Percentiles rank a stretch among this genome's conserved stretches.
These are phyloP conservation scores for Hipposideros larvatus DNA, from an alignment of 2,797 vertebrate genomes.

Conservation along the genomic window DNA sequence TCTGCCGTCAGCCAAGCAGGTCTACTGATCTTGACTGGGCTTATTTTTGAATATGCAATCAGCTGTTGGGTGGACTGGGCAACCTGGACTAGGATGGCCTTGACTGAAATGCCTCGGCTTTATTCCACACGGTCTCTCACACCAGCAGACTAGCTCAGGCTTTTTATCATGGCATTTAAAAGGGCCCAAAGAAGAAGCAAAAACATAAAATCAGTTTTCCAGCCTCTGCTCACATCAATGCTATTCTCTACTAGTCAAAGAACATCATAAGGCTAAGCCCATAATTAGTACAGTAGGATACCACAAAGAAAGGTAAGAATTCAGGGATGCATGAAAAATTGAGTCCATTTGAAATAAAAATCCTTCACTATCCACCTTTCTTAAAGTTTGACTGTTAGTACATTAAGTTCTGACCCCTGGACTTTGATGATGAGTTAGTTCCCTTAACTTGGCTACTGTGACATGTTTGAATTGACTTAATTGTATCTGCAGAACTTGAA, in stretches of 20 bases:
- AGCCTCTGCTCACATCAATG: background rate
- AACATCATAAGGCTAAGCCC: background rate
- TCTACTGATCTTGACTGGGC: background rate
- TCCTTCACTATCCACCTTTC: background rate
- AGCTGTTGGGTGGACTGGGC: fast-evolving
- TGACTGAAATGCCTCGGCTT: background rate
- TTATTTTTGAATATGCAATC: background rate
- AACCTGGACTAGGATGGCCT: background rate
- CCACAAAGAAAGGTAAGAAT: background rate
- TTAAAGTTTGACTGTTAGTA: background rate
- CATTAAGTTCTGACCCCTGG: background rate
- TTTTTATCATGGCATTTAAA: background rate
- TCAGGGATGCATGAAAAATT: background rate
- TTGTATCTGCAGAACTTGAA: background rate
- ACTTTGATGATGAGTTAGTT: background rate
- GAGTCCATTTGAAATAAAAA: background rate
- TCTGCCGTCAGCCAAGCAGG: background rate
- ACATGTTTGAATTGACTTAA: background rate
- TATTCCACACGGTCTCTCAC: background rate
- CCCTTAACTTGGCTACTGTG: background rate
- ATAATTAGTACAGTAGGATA: background rate
- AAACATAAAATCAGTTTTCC: background rate
- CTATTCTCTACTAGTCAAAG: background rate
- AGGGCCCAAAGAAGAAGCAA: background rate
- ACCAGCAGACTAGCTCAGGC: background rate